Conservation (phyloP, 2,888 invertebrate species). For the Melolontha melolontha region DNA sequence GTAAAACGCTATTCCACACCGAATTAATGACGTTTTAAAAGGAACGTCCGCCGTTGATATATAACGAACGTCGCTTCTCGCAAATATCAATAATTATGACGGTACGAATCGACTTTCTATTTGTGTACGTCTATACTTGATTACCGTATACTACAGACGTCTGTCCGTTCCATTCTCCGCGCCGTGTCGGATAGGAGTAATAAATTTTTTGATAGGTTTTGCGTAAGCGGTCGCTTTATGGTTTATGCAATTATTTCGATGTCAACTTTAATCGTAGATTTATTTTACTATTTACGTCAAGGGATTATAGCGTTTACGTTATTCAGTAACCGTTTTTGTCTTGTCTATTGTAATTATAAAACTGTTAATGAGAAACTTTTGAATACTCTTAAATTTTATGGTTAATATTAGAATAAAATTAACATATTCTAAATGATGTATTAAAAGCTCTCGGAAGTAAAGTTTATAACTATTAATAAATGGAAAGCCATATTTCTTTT, state of each 20-base stretch:
- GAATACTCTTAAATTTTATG: no score
- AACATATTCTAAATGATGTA: no score
- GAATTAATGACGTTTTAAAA: constrained; percentile 26
- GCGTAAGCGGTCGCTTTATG: constrained; percentile 7
- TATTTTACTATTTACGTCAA: constrained; percentile 4
- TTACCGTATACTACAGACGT: neutral
- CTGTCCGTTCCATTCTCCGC: neutral
- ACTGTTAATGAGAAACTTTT: no score
- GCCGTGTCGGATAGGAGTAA: neutral
- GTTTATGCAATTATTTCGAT: neutral
- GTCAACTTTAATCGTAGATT: constrained; percentile 18
- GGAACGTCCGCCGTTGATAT: neutral
- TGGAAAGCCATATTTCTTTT: no score
- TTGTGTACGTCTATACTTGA: constrained; percentile 4
- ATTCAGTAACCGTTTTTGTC: no score
- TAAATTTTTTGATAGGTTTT: constrained; percentile 27
- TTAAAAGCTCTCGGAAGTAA: no score
- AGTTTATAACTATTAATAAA: no score
- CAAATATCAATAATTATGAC: constrained; percentile 29
- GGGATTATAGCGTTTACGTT: no score
- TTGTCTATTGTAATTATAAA: no score
- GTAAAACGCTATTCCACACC: constrained; percentile 23
- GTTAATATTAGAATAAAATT: no score
- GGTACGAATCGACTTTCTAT: constrained; percentile 24
- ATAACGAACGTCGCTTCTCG: constrained; percentile 24